These are phyloP conservation scores for Varecia variegata DNA, from an alignment of 2,797 vertebrate genomes.

Conservation along the genomic window DNA sequence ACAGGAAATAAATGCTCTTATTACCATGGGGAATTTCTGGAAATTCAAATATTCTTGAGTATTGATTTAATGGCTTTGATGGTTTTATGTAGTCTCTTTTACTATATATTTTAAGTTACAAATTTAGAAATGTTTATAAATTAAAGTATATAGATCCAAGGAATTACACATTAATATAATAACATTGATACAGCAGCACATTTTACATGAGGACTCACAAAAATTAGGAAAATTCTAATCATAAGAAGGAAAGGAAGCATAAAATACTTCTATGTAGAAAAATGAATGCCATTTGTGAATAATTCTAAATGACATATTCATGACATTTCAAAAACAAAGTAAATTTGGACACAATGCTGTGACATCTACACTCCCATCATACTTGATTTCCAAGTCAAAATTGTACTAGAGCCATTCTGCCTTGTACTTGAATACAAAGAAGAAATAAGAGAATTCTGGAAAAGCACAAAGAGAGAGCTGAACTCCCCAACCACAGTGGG, in stretches of 20 bases:
- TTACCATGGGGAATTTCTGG: slow-evolving; percentile 1
- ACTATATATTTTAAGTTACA: slow-evolving; percentile 30
- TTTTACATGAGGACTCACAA: slow-evolving; percentile 59
- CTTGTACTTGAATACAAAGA: slow-evolving; percentile 67
- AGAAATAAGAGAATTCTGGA: slow-evolving; percentile 50
- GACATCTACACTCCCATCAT: slow-evolving; percentile 58
- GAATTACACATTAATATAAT: slow-evolving; percentile 49
- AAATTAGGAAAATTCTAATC: slow-evolving; percentile 19
- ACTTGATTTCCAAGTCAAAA: slow-evolving; percentile 58
- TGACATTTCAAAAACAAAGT: slow-evolving; percentile 65
- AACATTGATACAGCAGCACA: slow-evolving; percentile 31
- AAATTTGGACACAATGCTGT: slow-evolving; percentile 63
- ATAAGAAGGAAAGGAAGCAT: not conserved
- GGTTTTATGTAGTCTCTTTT: not conserved
- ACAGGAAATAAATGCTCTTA: slow-evolving; percentile 27
- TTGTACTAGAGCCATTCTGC: slow-evolving; percentile 38
- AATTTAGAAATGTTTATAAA: slow-evolving; percentile 48
- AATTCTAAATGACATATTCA: slow-evolving; percentile 64
- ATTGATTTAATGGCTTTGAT: not conserved
- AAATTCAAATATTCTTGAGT: slow-evolving; percentile 46
- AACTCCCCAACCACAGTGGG: slow-evolving; percentile 7
- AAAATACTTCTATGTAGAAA: slow-evolving; percentile 49
- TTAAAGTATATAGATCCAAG: not conserved
- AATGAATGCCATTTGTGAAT: slow-evolving; percentile 53
- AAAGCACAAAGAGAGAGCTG: slow-evolving; percentile 6